Evolutionary conservation across 2,888 invertebrate genomes (phyloP).

Genomic region (Epistrophe grossulariae): DNA sequence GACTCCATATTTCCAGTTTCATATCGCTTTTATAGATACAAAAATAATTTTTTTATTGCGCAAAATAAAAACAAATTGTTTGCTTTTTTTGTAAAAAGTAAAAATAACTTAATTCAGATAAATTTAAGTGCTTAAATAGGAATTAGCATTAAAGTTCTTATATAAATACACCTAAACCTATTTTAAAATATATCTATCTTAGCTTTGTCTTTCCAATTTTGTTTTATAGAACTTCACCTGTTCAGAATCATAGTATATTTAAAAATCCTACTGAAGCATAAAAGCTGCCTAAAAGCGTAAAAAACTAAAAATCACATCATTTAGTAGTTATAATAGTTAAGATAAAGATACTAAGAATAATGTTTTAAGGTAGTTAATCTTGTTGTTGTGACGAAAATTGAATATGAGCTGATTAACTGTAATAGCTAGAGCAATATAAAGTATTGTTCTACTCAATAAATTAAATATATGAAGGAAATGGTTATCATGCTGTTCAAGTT

Average conservation of each 20-base stretch:
- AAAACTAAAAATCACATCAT: background rate
- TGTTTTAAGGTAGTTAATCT: background rate
- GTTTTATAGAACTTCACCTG: background rate
- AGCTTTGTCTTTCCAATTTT: background rate
- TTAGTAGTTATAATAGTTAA: background rate
- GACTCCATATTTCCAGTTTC: constrained; percentile 31
- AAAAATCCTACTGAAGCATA: background rate
- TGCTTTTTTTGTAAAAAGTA: constrained; percentile 41
- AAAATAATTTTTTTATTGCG: constrained; percentile 43
- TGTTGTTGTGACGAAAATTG: background rate
- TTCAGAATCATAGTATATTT: background rate
- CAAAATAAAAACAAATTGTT: constrained; percentile 65
- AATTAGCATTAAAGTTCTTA: background rate
- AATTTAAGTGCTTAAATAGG: background rate
- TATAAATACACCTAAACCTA: background rate
- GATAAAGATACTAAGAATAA: background rate
- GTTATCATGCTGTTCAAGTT: too few species aligned
- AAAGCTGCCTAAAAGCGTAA: background rate
- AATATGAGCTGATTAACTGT: background rate
- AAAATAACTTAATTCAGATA: constrained; percentile 11
- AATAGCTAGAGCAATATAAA: too few species aligned
- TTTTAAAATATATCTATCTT: background rate
- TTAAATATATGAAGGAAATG: too few species aligned
- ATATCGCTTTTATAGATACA: background rate
- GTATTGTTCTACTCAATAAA: too few species aligned